Evolutionary conservation across 2,113 vertebrate species (phyloP).

Genomic region (Tetraodon nigroviridis): DNA sequence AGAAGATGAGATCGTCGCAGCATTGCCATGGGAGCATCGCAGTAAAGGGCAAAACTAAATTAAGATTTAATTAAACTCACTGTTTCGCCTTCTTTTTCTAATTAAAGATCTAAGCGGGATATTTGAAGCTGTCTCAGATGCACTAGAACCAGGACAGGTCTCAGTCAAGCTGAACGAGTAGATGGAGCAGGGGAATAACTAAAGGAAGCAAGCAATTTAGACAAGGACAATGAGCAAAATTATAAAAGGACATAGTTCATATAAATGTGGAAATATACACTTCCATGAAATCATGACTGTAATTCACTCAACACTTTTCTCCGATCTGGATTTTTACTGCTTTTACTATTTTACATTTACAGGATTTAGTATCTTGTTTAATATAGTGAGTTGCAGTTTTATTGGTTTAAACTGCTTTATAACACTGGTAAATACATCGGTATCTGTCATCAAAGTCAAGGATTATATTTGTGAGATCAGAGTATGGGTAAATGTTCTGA

Average conservation of each 20-base stretch:
- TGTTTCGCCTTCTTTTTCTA: constrained; percentile 43
- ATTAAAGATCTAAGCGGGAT: constrained; percentile 50
- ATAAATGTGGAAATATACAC: too few species aligned
- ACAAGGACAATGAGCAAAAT: not conserved
- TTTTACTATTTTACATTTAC: too few species aligned
- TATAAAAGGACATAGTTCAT: too few species aligned
- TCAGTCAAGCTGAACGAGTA: constrained; percentile 22
- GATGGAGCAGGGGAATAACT: constrained; percentile 23
- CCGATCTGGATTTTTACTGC: too few species aligned
- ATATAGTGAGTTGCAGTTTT: too few species aligned
- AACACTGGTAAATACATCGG: too few species aligned
- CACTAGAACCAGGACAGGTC: constrained; percentile 19
- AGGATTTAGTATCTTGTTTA: too few species aligned
- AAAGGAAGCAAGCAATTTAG: not conserved
- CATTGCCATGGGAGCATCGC: too few species aligned
- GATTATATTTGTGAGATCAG: not conserved
- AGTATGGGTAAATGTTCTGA: not conserved
- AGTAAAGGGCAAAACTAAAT: constrained; percentile 25
- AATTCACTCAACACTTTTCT: too few species aligned
- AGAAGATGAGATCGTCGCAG: too few species aligned
- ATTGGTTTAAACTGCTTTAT: too few species aligned
- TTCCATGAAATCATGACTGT: too few species aligned
- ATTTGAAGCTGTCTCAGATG: constrained; percentile 45
- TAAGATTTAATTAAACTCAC: constrained; percentile 53
- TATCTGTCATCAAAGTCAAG: not conserved